These are phyloP conservation scores for Ips typographus DNA, from an alignment of 1,140 invertebrate species.

Conservation along the genomic window DNA sequence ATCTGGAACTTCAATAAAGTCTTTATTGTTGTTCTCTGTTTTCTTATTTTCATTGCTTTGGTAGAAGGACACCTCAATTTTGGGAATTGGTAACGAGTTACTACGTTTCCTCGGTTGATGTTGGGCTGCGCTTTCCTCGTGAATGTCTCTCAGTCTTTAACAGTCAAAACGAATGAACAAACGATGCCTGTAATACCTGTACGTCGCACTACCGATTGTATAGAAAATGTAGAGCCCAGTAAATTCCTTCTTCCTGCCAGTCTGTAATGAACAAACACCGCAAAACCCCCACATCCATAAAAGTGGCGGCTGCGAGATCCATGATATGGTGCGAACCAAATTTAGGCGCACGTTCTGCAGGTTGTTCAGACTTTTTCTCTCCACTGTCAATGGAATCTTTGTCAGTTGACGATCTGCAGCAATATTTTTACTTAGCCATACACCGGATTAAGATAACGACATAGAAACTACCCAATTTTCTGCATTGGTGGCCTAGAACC, in stretches of 20 bases:
- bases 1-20: conserved; percentile 75
- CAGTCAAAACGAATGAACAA: background rate
- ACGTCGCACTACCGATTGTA: conserved; percentile 70
- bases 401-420: conserved; percentile 55
- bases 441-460: too few species aligned
- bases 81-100: conserved; percentile 90
- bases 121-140: conserved; percentile 71
- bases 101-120: conserved; percentile 78
- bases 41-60: conserved; percentile 71
- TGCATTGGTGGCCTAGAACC: conserved; percentile 57
- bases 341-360: conserved; percentile 18
- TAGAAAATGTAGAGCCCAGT: conserved; percentile 94
- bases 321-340: conserved; percentile 42
- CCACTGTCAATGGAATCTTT: conserved; percentile 56
- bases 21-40: conserved; percentile 71
- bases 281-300: conserved; percentile 93
- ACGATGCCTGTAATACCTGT: background rate
- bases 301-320: conserved; percentile 86
- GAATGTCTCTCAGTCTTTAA: conserved; percentile 74
- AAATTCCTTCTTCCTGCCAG: conserved; percentile 97
- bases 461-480: conserved; percentile 58
- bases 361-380: conserved; percentile 23
- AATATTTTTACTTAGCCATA: background rate
- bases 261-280: conserved; percentile 95
- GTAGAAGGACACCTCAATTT: conserved; percentile 85